A percentile compares a stretch with the other conserved stretches of the same genome.
Conservation (phyloP, 1,140 invertebrate species). For the Telenomus remus region DNA sequence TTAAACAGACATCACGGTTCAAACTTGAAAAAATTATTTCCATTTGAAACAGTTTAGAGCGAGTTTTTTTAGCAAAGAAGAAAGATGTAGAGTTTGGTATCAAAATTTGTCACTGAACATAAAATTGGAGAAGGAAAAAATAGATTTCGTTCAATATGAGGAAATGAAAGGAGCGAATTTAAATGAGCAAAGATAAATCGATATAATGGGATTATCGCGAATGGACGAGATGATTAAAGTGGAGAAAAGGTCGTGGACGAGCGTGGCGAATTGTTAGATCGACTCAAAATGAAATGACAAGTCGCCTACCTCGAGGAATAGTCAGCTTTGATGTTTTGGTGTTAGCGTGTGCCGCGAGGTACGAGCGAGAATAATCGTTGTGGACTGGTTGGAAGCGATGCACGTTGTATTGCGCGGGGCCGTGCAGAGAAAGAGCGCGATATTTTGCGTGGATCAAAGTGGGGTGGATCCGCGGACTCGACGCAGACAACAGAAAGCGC, state of each 20-base stretch:
- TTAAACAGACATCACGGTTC: no score
- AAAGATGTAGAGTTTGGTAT: no score
- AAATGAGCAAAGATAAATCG: not conserved
- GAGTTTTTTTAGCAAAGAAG: no score
- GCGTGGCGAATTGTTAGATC: conserved; percentile 14
- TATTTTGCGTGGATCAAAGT: conserved; percentile 31
- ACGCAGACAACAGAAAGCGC: conserved; percentile 27
- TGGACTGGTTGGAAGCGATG: conserved; percentile 61
- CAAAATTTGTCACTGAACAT: not conserved
- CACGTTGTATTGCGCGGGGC: conserved; percentile 59
- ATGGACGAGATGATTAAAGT: conserved; percentile 9
- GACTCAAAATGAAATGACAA: conserved; percentile 35
- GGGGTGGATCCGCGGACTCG: conserved; percentile 20
- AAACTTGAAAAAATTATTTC: no score
- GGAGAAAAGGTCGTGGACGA: conserved; percentile 15
- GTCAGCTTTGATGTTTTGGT: conserved; percentile 42
- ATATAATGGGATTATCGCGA: not conserved
- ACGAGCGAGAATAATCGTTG: conserved; percentile 49
- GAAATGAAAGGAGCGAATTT: no score
- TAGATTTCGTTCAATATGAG: no score
- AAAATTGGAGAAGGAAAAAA: not conserved
- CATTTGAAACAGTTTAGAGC: no score
- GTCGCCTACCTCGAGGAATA: conserved; percentile 45
- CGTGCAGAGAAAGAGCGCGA: conserved; percentile 38
- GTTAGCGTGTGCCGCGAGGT: conserved; percentile 30